Evolutionary conservation across 2,888 invertebrate genomes (phyloP).

Genomic region (Zootermopsis nevadensis): DNA sequence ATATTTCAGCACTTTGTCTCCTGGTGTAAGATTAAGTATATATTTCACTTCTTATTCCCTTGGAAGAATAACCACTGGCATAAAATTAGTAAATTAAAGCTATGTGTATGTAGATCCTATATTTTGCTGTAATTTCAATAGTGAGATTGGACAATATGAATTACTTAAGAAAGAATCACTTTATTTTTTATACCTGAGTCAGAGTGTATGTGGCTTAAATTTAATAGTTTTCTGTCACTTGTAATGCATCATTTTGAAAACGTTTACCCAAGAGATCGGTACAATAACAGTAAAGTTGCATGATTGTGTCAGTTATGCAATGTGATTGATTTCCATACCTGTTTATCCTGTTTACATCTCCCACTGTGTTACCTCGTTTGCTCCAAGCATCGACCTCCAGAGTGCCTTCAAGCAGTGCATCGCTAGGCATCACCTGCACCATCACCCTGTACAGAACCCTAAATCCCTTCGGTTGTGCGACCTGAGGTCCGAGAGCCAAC

Average conservation of each 20-base stretch:
- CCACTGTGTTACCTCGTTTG: not conserved
- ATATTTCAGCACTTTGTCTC: not conserved
- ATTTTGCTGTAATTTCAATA: not conserved
- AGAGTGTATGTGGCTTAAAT: not conserved
- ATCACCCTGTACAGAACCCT: conserved; percentile 30
- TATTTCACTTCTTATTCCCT: not conserved
- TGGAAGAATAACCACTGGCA: not conserved
- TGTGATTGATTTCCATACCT: conserved; percentile 42
- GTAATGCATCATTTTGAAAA: not conserved
- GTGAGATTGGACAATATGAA: not conserved
- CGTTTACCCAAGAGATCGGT: not conserved
- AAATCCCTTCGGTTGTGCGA: conserved; percentile 19
- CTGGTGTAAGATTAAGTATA: not conserved
- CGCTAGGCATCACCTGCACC: conserved; percentile 31
- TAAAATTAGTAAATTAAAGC: not conserved
- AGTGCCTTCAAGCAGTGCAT: conserved; percentile 39
- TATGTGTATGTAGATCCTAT: not conserved
- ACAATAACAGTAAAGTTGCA: conserved; percentile 49
- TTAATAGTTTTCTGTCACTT: not conserved
- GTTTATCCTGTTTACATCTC: conserved; percentile 39
- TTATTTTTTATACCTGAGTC: not conserved
- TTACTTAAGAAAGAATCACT: not conserved
- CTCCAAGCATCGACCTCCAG: conserved; percentile 43
- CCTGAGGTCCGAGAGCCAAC: not conserved
- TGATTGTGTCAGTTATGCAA: conserved; percentile 28